These are phyloP conservation scores for Lasioglossum zephyrum DNA, from an alignment of 2,888 invertebrate genomes.

Conservation along the genomic window DNA sequence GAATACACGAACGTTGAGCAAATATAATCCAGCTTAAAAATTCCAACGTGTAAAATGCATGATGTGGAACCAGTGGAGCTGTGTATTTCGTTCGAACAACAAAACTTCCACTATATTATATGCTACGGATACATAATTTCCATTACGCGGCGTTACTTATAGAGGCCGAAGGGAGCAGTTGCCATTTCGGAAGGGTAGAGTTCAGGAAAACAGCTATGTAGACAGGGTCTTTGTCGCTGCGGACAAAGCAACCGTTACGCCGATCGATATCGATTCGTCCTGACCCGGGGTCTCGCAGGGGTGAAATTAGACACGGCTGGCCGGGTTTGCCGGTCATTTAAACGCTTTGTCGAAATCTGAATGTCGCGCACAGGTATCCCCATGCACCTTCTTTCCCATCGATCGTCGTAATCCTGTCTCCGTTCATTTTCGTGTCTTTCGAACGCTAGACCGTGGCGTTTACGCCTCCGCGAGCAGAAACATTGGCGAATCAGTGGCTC, in stretches of 20 bases:
- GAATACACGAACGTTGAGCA: neutral
- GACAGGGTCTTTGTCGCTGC: conserved; percentile 48
- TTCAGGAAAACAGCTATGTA: conserved; percentile 53
- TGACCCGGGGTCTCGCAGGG: conserved; percentile 60
- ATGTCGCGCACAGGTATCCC: conserved; percentile 52
- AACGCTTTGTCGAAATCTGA: conserved; percentile 74
- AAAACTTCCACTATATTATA: neutral
- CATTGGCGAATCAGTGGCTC: neutral
- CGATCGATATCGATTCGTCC: conserved; percentile 72
- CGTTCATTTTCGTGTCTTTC: neutral
- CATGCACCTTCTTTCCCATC: conserved; percentile 7
- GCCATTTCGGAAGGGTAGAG: conserved; percentile 48
- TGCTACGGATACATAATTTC: neutral
- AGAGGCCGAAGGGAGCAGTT: conserved; percentile 32
- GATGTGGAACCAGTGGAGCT: neutral
- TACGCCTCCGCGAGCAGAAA: neutral
- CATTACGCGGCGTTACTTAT: neutral
- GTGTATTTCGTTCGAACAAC: neutral
- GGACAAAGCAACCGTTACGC: conserved; percentile 49
- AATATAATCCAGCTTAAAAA: neutral
- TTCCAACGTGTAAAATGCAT: neutral
- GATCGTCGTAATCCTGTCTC: neutral
- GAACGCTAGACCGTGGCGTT: neutral
- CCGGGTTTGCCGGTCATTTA: conserved; percentile 70
- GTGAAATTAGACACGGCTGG: conserved; percentile 62